Evolutionary conservation across 2,888 invertebrate genomes (phyloP), one percentile per base, ranked within the genome.

Genomic region (Mesorhabditis sp.): DNA sequence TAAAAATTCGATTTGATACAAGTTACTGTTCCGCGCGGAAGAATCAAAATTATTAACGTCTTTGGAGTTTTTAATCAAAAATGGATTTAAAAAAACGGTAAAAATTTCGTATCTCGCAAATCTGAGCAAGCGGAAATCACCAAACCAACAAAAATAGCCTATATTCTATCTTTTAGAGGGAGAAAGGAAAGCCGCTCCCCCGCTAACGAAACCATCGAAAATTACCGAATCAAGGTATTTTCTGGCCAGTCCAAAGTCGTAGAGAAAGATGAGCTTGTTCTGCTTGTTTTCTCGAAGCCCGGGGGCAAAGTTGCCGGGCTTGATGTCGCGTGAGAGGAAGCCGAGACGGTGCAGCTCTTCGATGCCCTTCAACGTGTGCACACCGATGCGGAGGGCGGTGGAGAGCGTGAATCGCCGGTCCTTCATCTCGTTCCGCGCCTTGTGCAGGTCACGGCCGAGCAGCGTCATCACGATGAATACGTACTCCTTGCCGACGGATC

Each of bases 391-490:
- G 5, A 77, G 73, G 13, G 77, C 79, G 4, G 80, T 80, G 44
- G 76, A 74, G 6, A 77, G 63, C 41, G 79, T 67, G 73, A 80
- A 80, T 6, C 71, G 67, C 43, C 79, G 71, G 6, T 68, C 70
- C 10, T 71, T 70, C 70, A 70, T 71, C 65, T 70, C 72, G 62
- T 70, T 43, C 42, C 70, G 71, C 5, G 78, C 74, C 66, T 74
- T 71, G 64, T 77, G 75, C 10, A 80, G 67, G 65, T 80, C 80
- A 15, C 70, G 75, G 43, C 77, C 79, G 4, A 80, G 73, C 4
- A 80, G 70, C 10, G 74, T 72, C 72, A 78, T 75, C 43, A 79
- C 76, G 72, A 80, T 74, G 75, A 76, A 80, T 67, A 77, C 75
- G 74, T 74, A 80, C 62, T 80, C 78, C 67, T 67, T 66, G 41